phyloP scores from a whole-genome alignment of 1,140 invertebrate genomes.

The Lordiphosa collinella region DNA sequence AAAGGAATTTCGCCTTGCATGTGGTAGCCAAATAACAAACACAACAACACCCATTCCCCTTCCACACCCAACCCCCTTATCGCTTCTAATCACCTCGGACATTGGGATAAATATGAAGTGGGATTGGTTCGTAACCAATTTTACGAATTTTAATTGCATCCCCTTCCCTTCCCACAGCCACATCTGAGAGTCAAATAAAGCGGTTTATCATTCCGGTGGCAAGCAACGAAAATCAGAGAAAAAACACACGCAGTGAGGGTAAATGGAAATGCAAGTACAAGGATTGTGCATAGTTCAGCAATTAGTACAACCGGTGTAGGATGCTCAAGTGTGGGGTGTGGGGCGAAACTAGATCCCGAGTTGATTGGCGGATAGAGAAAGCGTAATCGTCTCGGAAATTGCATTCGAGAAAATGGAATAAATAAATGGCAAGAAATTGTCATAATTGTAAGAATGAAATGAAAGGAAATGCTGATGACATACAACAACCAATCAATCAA shows the following conservation, averaged over 20 bases:
- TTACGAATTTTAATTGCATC: neutral
- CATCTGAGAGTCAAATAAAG: neutral
- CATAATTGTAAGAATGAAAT: too few species aligned
- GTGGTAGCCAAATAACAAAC: conserved; percentile 1
- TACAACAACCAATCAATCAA: too few species aligned
- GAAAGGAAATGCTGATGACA: too few species aligned
- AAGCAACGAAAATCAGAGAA: neutral
- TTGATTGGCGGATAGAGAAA: neutral
- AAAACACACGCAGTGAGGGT: conserved; percentile 8
- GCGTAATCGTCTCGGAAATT: neutral
- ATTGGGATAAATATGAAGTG: conserved; percentile 9
- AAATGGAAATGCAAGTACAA: conserved; percentile 35
- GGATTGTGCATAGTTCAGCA: conserved; percentile 42
- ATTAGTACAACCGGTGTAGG: conserved; percentile 23
- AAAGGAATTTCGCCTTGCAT: conserved; percentile 42
- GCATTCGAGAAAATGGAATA: too few species aligned
- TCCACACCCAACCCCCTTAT: conserved; percentile 9
- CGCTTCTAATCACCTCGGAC: conserved; percentile 27
- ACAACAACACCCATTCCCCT: conserved; percentile 7
- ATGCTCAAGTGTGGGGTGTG: neutral
- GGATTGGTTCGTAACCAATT: neutral
- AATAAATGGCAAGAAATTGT: too few species aligned
- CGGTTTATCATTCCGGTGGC: neutral
- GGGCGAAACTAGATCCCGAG: neutral
- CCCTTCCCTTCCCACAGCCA: too few species aligned